phyloP scores from a whole-genome alignment of 2,888 invertebrate genomes.

The Euzetes globulus region DNA sequence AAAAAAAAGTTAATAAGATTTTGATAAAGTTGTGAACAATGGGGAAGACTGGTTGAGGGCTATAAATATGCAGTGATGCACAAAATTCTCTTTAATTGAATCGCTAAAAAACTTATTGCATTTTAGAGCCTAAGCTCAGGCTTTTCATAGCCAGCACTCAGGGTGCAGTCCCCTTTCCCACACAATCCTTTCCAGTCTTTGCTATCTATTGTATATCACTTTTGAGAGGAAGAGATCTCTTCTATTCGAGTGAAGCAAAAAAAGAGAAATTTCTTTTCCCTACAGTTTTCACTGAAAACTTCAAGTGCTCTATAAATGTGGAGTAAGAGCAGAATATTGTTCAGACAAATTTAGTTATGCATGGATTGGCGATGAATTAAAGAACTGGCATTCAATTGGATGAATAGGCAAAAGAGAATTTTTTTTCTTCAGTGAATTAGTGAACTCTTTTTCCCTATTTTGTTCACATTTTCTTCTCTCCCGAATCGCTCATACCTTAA shows the following conservation, averaged over 20 bases:
- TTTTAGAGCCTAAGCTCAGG: constrained; percentile 8
- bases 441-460: neutral
- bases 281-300: neutral
- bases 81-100: constrained; percentile 29
- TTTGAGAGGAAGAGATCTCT: too few relatives aligned
- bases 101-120: constrained; percentile 23
- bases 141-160: neutral
- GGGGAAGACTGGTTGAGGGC: neutral
- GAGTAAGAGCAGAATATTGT: neutral
- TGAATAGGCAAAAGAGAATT: constrained; percentile 12
- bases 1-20: constrained; percentile 30
- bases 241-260: too few relatives aligned
- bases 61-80: constrained; percentile 27
- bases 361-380: neutral
- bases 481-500: neutral
- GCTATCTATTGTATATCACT: too few relatives aligned
- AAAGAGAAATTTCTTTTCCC: too few relatives aligned
- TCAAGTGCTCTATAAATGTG: neutral
- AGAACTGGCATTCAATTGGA: constrained; percentile 4
- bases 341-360: constrained; percentile 24
- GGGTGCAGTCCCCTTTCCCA: neutral
- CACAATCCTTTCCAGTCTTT: too few relatives aligned
- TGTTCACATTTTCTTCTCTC: neutral
- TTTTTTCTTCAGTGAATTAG: constrained; percentile 8
- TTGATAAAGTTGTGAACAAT: constrained; percentile 30